phyloP scores from a whole-genome alignment of 2,888 invertebrate species.

The Dryobota labecula region DNA sequence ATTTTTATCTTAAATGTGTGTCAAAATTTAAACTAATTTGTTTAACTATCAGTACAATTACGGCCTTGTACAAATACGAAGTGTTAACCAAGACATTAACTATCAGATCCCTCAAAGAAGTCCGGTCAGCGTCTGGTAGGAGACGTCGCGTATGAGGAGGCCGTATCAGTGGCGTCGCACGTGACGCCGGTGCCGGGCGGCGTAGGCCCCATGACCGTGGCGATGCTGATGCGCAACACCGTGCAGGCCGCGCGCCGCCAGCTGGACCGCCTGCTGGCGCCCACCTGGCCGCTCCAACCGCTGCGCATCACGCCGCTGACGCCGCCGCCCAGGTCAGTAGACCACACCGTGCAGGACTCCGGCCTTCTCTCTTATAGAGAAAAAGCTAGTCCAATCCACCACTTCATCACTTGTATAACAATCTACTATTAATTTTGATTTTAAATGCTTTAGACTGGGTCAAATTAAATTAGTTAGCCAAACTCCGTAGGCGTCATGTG shows the following conservation, averaged over 20 bases:
- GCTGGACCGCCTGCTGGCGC: slow-evolving; percentile 89
- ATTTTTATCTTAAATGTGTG: not conserved
- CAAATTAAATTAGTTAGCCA: too few species aligned
- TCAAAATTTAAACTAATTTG: not conserved
- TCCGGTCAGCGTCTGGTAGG: slow-evolving; percentile 97
- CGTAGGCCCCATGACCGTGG: slow-evolving; percentile 99
- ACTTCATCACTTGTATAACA: too few species aligned
- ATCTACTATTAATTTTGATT: too few species aligned
- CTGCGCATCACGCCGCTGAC: slow-evolving; percentile 91
- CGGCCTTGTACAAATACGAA: not conserved
- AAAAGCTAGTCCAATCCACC: too few species aligned
- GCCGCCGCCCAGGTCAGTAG: slow-evolving; percentile 95
- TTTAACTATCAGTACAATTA: not conserved
- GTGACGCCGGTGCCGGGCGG: slow-evolving; percentile 99
- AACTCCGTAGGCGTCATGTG: too few species aligned
- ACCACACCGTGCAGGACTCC: not conserved
- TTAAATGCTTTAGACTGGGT: too few species aligned
- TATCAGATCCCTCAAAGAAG: slow-evolving; percentile 93
- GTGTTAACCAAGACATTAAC: slow-evolving; percentile 12
- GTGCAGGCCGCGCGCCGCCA: slow-evolving; percentile 94
- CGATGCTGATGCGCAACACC: slow-evolving; percentile 99
- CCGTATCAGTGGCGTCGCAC: slow-evolving; percentile 94
- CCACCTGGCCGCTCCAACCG: slow-evolving; percentile 93
- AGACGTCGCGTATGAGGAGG: slow-evolving; percentile 97
- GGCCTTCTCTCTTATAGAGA: not conserved